Base-by-base conservation (phyloP, 1,140 invertebrate genomes). In the Brachionus paranguensis region DNA sequence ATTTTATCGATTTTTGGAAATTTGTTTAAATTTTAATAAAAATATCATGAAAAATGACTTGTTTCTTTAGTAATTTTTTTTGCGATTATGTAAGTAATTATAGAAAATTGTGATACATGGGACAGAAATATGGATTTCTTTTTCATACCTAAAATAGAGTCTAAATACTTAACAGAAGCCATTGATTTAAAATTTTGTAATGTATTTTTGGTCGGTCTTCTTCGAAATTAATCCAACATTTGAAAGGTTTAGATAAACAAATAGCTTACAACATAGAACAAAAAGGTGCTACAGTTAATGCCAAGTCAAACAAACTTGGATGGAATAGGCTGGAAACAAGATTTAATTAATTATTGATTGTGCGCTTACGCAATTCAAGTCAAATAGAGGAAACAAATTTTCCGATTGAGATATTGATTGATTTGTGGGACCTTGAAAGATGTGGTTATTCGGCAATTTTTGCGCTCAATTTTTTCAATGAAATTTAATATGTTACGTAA, bases 401-500 rank as follows among this genome's bases (percentile, higher is more conserved):
- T 60, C 53, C 20, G 17, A 60, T 60, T 60, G 17, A 60, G 53
- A 8, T 20, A 60, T 60, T 20, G 17, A 60, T 60, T 60, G 53
- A 60, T 60, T 60, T 60, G 17, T 60, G 17, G 3, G 17, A 37
- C 53, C 53, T 60, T 60, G n/a, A 60, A 60, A 20, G 17, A 33
- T 41, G 65, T 68, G 27, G 65, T 68, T 33, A 68, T 68, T 41
- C 27, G 33, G 33, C 33, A 33, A 33, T 1, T 68, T 68, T 29
- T 27, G 11, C 12, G 20, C 64, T 33, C 24, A 68, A 68, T 33
- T 41, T 72, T 41, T 41, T 72, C 37, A 41, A 41, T 72, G 68
- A 72, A 72, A 72, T 43, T 37, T 72, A 41, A 72, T 72, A 72
- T 72, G 68, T 72, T 72, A 72, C 33, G 68, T 72, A 72, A 72